Evolutionary conservation across 2,797 vertebrate species (phyloP).

Genomic region (Tapera naevia): DNA sequence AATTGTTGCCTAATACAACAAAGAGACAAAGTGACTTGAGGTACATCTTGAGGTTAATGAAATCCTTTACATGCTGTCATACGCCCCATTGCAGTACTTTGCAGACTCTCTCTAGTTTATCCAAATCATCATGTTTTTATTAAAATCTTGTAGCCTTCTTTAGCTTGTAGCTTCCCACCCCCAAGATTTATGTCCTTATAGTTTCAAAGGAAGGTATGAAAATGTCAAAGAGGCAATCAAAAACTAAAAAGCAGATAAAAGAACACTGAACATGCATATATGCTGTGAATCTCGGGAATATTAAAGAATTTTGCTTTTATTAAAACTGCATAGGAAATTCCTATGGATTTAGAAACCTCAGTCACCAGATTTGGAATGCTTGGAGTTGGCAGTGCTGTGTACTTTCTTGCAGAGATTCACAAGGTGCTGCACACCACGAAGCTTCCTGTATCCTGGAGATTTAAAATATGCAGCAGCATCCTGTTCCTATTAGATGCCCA

Average conservation of each 20-base stretch:
- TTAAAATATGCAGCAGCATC: conserved; percentile 1
- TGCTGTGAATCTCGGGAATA: not conserved
- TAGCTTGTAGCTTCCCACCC: not conserved
- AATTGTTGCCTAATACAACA: not conserved
- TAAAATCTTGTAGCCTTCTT: not conserved
- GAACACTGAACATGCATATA: not conserved
- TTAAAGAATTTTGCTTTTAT: not conserved
- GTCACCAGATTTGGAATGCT: not conserved
- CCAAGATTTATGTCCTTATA: not conserved
- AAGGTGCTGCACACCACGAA: not conserved
- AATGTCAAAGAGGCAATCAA: not conserved
- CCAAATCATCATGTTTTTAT: not conserved
- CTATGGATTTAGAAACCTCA: not conserved
- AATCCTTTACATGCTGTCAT: not conserved
- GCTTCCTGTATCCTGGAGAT: not conserved
- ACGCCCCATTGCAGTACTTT: not conserved
- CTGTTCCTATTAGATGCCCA: conserved; percentile 14
- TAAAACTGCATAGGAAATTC: not conserved
- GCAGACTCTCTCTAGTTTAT: not conserved
- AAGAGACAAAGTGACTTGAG: not conserved
- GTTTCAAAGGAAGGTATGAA: not conserved
- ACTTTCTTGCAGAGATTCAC: not conserved
- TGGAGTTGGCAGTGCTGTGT: not conserved
- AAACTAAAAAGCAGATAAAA: not conserved
- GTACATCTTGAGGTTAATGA: not conserved